These are phyloP conservation scores for Metallyticus violacea DNA, from an alignment of 2,888 invertebrate species.

Conservation along the genomic window DNA sequence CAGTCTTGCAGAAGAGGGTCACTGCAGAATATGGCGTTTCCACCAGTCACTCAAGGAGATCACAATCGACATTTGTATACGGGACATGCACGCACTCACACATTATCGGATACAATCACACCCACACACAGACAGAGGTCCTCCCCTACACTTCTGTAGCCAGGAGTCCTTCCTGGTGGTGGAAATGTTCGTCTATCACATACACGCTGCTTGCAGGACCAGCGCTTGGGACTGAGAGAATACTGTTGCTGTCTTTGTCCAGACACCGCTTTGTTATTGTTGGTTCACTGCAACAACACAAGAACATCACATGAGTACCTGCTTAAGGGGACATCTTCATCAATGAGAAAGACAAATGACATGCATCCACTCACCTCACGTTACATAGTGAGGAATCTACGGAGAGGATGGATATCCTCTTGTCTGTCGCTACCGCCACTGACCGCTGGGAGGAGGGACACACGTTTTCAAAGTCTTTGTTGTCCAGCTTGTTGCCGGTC, in stretches of 20 bases:
- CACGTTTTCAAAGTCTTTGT: constrained; percentile 50
- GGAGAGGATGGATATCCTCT: constrained; percentile 48
- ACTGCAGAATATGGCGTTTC: not conserved
- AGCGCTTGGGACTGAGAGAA: constrained; percentile 32
- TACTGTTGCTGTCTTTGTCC: constrained; percentile 55
- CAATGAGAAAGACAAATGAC: not conserved
- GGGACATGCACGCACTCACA: constrained; percentile 30
- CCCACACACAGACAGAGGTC: constrained; percentile 20
- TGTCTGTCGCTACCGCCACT: constrained; percentile 46
- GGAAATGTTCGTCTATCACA: constrained; percentile 74
- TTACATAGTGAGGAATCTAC: constrained; percentile 41
- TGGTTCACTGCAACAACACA: constrained; percentile 60
- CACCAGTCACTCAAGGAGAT: constrained; percentile 23
- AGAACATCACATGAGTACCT: not conserved
- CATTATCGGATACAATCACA: constrained; percentile 24
- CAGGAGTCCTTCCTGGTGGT: constrained; percentile 57
- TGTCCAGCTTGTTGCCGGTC: constrained; percentile 50
- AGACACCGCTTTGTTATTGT: constrained; percentile 67
- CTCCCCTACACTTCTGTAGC: constrained; percentile 71
- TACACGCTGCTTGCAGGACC: constrained; percentile 54
- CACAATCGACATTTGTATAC: constrained; percentile 23
- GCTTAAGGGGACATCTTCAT: not conserved
- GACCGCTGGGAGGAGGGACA: constrained; percentile 34
- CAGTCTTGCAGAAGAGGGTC: not conserved
- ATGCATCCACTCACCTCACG: constrained; percentile 39